phyloP scores from a whole-genome alignment of 1,140 invertebrate genomes.

The Formica selysi region DNA sequence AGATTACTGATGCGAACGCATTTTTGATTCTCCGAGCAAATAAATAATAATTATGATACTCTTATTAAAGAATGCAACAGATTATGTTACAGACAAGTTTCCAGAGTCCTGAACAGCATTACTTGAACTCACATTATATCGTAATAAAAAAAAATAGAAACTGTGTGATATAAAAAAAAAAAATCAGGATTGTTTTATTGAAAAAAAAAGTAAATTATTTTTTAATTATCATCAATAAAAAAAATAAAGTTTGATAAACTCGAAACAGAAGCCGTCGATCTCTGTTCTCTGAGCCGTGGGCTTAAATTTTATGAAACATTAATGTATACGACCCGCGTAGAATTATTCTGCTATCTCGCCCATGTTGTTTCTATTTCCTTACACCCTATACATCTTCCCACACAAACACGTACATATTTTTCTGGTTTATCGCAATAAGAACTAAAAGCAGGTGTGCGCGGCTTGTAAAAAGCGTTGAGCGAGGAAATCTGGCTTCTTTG shows the following conservation, averaged over 20 bases:
- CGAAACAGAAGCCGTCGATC: neutral
- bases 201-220: neutral
- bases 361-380: constrained; percentile 37
- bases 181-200: neutral
- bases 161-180: neutral
- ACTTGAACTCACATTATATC: neutral
- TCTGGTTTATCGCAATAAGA: constrained; percentile 55
- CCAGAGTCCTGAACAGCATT: neutral
- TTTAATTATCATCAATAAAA: neutral
- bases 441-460: constrained; percentile 35
- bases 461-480: constrained; percentile 45
- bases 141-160: neutral
- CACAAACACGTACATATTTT: constrained; percentile 51
- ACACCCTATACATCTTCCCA: constrained; percentile 55
- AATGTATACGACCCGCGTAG: constrained; percentile 6
- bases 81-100: neutral
- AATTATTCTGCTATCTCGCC: constrained; percentile 43
- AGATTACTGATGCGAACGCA: constrained; percentile 37
- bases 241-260: neutral
- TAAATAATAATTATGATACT: constrained; percentile 12
- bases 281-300: neutral
- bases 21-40: neutral
- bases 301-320: constrained; percentile 48
- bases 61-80: neutral
- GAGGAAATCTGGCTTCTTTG: constrained; percentile 49